Evolutionary conservation across 2,113 vertebrate genomes (phyloP).

Genomic region (Oreochromis spilurus): DNA sequence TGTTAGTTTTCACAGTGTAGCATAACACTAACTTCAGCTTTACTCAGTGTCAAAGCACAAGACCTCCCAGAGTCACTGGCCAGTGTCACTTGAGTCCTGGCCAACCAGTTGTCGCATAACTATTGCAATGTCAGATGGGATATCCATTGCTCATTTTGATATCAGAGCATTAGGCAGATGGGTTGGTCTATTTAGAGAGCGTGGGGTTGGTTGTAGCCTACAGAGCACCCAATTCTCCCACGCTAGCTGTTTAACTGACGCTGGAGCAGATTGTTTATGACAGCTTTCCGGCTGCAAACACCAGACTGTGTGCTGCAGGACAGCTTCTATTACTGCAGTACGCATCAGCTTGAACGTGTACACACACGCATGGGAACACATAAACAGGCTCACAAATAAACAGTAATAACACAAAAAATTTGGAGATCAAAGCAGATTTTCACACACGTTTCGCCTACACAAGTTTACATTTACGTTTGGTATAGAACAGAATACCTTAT

Average conservation of each 20-base stretch:
- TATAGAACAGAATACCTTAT: conserved; percentile 22
- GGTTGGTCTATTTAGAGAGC: conserved; percentile 60
- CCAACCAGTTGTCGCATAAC: conserved; percentile 38
- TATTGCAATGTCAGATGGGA: conserved; percentile 32
- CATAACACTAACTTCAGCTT: neutral
- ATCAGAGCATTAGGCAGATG: conserved; percentile 47
- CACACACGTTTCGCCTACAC: conserved; percentile 41
- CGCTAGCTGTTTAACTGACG: conserved; percentile 67
- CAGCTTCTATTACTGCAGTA: conserved; percentile 54
- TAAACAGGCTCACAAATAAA: neutral
- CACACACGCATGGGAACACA: neutral
- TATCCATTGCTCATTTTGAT: conserved; percentile 53
- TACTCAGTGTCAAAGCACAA: conserved; percentile 27
- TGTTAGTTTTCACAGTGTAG: neutral
- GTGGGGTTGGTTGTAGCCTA: conserved; percentile 49
- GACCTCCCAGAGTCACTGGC: neutral
- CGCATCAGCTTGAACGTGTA: conserved; percentile 6
- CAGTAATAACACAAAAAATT: neutral
- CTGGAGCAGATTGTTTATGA: conserved; percentile 72
- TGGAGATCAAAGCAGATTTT: conserved; percentile 48
- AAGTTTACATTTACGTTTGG: conserved; percentile 12
- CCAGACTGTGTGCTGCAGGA: conserved; percentile 61
- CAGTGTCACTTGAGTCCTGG: conserved; percentile 5
- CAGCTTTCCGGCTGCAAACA: conserved; percentile 65
- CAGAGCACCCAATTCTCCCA: conserved; percentile 55